Conservation (phyloP, 35 echinoderm and acorn worm genomes). For the Lytechinus variegatus region DNA sequence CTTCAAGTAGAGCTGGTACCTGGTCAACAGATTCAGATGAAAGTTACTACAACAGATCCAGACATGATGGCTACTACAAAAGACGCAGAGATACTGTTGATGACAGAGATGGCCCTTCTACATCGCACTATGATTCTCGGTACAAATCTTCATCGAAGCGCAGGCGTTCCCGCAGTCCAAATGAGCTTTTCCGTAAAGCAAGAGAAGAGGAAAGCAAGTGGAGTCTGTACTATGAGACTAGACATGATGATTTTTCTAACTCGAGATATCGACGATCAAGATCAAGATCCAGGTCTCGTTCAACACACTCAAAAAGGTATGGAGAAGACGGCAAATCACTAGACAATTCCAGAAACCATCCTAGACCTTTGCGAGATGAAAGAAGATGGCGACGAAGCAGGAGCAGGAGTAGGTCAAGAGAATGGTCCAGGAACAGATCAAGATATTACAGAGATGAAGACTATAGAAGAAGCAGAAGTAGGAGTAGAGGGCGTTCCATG, state of each 20-base stretch:
- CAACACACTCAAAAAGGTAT: constrained; percentile 20
- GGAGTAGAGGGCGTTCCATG: constrained; percentile 1
- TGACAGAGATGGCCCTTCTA: background rate
- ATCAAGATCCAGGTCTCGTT: constrained; percentile 38
- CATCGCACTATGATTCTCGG: background rate
- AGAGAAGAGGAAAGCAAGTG: constrained; percentile 24
- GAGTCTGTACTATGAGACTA: constrained; percentile 53
- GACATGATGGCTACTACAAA: background rate
- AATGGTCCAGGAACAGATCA: background rate
- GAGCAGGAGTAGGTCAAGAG: constrained; percentile 38
- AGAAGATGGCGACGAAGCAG: background rate
- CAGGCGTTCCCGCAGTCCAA: background rate
- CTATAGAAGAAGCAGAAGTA: background rate
- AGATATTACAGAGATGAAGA: background rate
- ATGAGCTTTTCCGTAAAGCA: background rate
- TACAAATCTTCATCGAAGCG: background rate
- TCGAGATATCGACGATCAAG: background rate
- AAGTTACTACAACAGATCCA: constrained; percentile 6
- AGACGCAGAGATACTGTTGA: constrained; percentile 45
- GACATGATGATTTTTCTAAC: constrained; percentile 1
- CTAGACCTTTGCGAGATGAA: background rate
- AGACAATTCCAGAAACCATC: background rate
- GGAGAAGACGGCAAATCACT: background rate
- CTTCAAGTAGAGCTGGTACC: background rate
- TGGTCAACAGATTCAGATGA: constrained; percentile 52